Conservation (phyloP, 2,113 vertebrate genomes). For the Pyrgilauda ruficollis region DNA sequence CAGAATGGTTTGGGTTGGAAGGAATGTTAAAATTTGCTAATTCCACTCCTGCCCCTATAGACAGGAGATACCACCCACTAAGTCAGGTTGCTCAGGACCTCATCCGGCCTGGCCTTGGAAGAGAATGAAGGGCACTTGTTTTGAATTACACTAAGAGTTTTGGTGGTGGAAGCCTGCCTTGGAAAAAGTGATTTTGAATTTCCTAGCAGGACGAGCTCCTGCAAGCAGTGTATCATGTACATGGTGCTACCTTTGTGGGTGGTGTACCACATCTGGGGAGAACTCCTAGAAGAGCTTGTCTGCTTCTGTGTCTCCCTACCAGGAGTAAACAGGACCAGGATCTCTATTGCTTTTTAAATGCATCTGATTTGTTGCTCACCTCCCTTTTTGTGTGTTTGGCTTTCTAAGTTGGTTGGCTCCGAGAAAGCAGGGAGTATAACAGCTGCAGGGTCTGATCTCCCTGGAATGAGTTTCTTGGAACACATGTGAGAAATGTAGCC, state of each 20-base stretch:
- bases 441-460: slow-evolving; percentile 11
- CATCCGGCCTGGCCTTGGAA: neutral
- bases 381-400: neutral
- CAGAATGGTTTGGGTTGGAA: neutral
- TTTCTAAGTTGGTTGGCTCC: neutral
- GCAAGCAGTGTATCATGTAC: neutral
- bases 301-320: neutral
- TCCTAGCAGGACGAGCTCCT: neutral
- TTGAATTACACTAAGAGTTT: neutral
- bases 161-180: neutral
- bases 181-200: neutral
- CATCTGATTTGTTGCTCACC: neutral
- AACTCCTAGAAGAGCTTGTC: neutral
- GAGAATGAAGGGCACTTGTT: neutral
- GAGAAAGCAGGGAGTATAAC: neutral
- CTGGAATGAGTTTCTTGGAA: neutral
- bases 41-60: neutral
- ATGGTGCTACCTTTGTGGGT: neutral
- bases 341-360: neutral
- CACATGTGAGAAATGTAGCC: neutral
- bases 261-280: neutral
- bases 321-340: neutral
- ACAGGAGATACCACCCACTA: neutral
- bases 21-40: neutral
- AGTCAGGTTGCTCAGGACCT: neutral